Base-by-base conservation (phyloP, 2,888 invertebrate genomes). In the Hylaea fasciaria region DNA sequence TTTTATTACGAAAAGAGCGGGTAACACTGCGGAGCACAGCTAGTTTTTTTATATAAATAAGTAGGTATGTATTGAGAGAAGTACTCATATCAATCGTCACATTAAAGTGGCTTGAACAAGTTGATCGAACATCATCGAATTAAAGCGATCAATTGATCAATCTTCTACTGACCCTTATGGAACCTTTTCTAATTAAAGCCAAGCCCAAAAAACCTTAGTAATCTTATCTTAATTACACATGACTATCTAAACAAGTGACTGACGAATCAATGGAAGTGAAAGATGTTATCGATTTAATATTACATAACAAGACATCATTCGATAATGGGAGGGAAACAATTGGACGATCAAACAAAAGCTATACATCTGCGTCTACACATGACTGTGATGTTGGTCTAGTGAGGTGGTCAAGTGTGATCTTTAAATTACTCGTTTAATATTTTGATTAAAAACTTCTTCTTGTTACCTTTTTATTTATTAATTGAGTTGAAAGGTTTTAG, bases 241-340 rank as follows among this genome's bases (percentile, higher is more conserved):
- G 76, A 74, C 75, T 72, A 70, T 77, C 77, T 80, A 77, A 79
- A 81, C 77, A 83, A 83, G 82, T 74, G 78, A 84, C 77, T 74
- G 78, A 84, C 76, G 76, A 85, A 81, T 85, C 85, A 85, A 86
- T 85, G 78, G 50, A 66, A 39, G 13, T 39, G 62, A 64, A 73
- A 78, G 89, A 91, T 91, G 73, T 79, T 86, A 91, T 90, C 90
- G 64, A 78, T 80, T 78, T 83, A 86, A 83, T 84, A 81, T 86
- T 85, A 86, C 84, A 86, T 80, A 88, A 87, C 83, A 81, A 80
- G 76, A 66, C 80, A 75, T 77, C 78, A 76, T 69, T 71, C 73
- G 66, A 72, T 83, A 83, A 83, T 82, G 78, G 81, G 83, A 86
- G 80, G n/a, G n/a, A n/a, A n/a, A 85, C 82, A 85, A 85, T 84